phyloP scores from a whole-genome alignment of 2,797 vertebrate genomes.

The Peromyscus melanophrys region DNA sequence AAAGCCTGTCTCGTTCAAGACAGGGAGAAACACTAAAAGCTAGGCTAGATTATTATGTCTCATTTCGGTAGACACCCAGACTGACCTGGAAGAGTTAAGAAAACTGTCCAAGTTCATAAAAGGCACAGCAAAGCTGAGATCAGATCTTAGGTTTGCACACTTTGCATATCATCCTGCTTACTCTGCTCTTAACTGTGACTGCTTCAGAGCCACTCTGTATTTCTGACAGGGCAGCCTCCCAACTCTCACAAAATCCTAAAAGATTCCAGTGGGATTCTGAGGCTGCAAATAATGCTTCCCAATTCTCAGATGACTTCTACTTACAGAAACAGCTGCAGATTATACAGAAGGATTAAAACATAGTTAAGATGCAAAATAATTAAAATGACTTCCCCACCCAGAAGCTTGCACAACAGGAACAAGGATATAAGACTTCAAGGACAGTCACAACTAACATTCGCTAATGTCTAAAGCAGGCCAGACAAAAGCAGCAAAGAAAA shows the following conservation, averaged over 20 bases:
- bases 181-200: background rate
- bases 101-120: conserved; percentile 30
- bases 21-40: conserved; percentile 3
- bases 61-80: background rate
- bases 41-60: background rate
- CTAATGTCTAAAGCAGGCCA: conserved; percentile 16
- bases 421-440: background rate
- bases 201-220: background rate
- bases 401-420: background rate
- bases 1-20: background rate
- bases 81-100: background rate
- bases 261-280: conserved; percentile 5
- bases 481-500: background rate
- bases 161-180: background rate
- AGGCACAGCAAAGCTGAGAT: background rate
- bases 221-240: background rate
- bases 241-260: conserved; percentile 1
- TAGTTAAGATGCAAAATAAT: background rate
- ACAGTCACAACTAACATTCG: conserved; percentile 4
- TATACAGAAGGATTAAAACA: background rate
- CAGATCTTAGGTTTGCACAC: background rate
- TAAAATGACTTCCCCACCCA: background rate
- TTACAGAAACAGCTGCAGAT: background rate
- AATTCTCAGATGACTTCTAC: background rate
- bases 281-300: background rate